Base-by-base conservation (phyloP, 2,113 vertebrate species). In the Raja brachyura region DNA sequence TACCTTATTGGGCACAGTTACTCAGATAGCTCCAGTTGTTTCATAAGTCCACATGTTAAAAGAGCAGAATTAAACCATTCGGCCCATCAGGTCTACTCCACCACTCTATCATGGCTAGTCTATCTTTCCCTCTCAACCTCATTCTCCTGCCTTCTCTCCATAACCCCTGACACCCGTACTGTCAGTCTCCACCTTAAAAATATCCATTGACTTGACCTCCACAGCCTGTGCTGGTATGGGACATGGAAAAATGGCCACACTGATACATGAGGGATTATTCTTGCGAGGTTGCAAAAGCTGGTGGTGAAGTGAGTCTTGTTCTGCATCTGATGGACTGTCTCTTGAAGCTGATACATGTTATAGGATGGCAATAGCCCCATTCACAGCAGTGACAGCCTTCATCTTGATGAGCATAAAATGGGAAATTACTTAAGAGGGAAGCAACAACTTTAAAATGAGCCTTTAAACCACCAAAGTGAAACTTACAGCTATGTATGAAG, bases 401-500 rank as follows among this genome's bases (percentile, higher is more conserved):
- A 59, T 56, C 56, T 56, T 83, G 81, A 86, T 86, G 56, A 86
- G 13, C 83, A 16, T 31, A 86, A 86, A 86, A n/a, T 86, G 56
- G 5, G 61, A 63, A 86, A 63, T 63, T 28, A 86, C 33, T 61
- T 86, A 16, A 85, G 56, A 61, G 61, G 20, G 25, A 86, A 86
- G 13, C n/a, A 61, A 86, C 56, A 61, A 61, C 83, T 63, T 16
- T 61, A 63, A 31, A 86, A 81, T 20, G 25, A 63, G 59, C 56
- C n/a, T 86, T 86, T 86, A 16, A 61, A 85, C 56, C 83, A 86
- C n/a, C 56, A 86, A 86, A 63, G 61, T 86, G 63, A 86, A 86
- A 14, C n/a, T 86, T 86, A 28, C 56, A 61, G 56, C 59, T 63
- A 63, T 63, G 56, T 63, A 63, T 7, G 83, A 86, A 86, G 25